Evolutionary conservation across 2,888 invertebrate genomes (phyloP).

Genomic region (Matsumyia berberina): DNA sequence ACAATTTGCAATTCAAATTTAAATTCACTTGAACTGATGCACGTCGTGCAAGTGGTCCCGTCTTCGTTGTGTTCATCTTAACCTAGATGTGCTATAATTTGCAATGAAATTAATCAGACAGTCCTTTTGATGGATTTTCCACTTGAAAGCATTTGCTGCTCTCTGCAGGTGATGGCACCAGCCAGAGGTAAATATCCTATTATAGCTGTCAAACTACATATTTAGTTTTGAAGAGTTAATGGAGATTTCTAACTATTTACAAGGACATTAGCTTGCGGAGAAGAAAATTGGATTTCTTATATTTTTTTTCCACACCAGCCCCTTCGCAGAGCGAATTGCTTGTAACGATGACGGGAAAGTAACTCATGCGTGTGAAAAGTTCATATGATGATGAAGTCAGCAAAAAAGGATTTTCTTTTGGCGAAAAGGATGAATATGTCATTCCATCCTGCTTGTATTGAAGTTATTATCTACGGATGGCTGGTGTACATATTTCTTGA

Average conservation of each 20-base stretch:
- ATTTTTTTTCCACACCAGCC: no score
- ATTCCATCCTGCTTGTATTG: neutral
- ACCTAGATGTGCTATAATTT: conserved; percentile 10
- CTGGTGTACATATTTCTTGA: neutral
- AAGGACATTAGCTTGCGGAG: neutral
- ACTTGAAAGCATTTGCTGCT: conserved; percentile 3
- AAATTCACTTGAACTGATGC: conserved; percentile 23
- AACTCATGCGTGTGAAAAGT: conserved; percentile 4
- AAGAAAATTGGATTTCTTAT: neutral
- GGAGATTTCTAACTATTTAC: neutral
- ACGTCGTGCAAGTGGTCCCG: neutral
- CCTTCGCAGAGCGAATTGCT: neutral
- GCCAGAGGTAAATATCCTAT: neutral
- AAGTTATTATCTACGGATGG: neutral
- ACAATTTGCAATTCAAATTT: conserved; percentile 29
- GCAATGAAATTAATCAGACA: conserved; percentile 21
- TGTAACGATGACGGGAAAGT: conserved; percentile 7
- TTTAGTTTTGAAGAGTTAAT: conserved; percentile 12
- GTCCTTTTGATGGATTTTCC: conserved; percentile 29
- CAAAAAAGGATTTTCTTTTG: neutral
- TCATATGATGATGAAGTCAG: conserved; percentile 11
- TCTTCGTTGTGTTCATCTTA: neutral
- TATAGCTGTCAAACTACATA: neutral
- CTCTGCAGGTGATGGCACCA: conserved; percentile 19
- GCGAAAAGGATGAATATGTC: conserved; percentile 3